Base-by-base conservation (phyloP, 2,888 invertebrate species). In the Scrobipalpa costella region DNA sequence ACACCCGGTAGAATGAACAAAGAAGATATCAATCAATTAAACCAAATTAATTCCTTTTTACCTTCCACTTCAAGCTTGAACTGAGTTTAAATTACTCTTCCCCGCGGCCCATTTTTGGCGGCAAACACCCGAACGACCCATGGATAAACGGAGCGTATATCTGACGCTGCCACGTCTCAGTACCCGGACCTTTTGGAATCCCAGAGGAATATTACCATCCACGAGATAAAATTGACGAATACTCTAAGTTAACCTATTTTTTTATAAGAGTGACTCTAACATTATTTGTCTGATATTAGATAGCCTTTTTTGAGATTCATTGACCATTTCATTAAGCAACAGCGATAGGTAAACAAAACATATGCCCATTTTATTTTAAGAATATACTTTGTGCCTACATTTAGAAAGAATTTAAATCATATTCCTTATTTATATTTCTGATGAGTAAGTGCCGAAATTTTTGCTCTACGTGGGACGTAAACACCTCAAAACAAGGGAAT, bases 161-260 rank as follows among this genome's bases (percentile, higher is more conserved):
- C 34, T 17, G 59, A 15, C 11, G 15, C 44, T 27, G 5, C 40
- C 44, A 36, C 21, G 21, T 27, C 60, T 17, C 49, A 49, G 49
- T 60, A 49, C 49, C 17, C 49, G 34, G 60, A 60, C 60, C 60
- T 60, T 60, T 49, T n/a, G 8, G 15, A 13, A 9, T 33, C 60
- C 11, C 49, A 8, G 17, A 34, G 60, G 60, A 60, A 60, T 60
- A 60, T 60, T 60, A 47, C 59, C n/a, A 60, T 49, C 34, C 21
- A 21, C 38, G 21, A 34, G 34, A 58, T 58, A 33, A 47, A 60
- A n/a, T 60, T 33, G 55, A 27, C 33, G 21, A 55, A 13, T 19
- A 2, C 7, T 17, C 60, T 60, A 60, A 33, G 60, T 33, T 60
- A 60, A 60, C 47, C 47, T 47, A 38, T 38, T 38, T 17, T 40